Conservation (phyloP, 2,888 invertebrate genomes). For the Coremacera marginata region DNA sequence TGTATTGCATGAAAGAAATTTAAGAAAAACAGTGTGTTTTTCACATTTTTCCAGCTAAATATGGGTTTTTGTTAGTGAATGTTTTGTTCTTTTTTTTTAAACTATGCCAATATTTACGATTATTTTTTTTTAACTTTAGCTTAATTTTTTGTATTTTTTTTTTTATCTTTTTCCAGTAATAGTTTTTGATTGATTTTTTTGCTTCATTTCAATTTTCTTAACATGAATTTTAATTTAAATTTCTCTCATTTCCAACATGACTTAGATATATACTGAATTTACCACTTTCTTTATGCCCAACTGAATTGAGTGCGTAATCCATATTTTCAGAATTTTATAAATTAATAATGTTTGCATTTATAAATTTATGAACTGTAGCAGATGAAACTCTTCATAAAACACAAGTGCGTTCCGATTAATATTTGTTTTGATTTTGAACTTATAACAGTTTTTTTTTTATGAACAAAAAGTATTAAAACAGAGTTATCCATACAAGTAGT, state of each 20-base stretch:
- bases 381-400: background rate
- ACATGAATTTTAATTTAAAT: slow-evolving; percentile 33
- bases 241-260: background rate
- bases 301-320: background rate
- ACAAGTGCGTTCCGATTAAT: slow-evolving; percentile 8
- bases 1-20: slow-evolving; percentile 1
- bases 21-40: background rate
- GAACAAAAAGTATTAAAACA: slow-evolving; percentile 37
- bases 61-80: slow-evolving; percentile 24
- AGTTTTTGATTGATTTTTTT: slow-evolving; percentile 38
- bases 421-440: slow-evolving; percentile 21
- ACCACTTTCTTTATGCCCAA: background rate
- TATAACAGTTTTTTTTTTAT: slow-evolving; percentile 42
- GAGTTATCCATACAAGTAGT: slow-evolving; percentile 49
- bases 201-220: slow-evolving; percentile 33
- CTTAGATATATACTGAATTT: background rate
- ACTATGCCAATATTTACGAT: slow-evolving; percentile 30
- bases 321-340: slow-evolving; percentile 35
- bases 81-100: background rate
- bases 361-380: background rate
- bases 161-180: slow-evolving; percentile 39
- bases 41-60: slow-evolving; percentile 16
- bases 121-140: slow-evolving; percentile 8
- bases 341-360: background rate
- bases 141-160: slow-evolving; percentile 35